These are phyloP conservation scores for Arge pagana DNA, from an alignment of 2,888 invertebrate genomes.

Conservation along the genomic window DNA sequence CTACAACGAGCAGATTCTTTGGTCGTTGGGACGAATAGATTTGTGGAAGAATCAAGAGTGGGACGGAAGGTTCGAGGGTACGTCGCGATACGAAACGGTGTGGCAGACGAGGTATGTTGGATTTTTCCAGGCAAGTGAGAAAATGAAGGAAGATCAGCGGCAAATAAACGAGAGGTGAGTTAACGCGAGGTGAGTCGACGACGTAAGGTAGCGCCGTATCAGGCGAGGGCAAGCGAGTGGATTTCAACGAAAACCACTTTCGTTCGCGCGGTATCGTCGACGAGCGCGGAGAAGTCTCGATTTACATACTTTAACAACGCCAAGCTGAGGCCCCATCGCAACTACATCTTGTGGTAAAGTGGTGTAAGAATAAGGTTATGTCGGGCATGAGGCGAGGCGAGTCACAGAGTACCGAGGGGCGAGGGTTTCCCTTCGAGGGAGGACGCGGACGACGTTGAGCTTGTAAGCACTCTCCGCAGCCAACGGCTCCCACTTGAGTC, in stretches of 20 bases:
- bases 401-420: too few relatives aligned
- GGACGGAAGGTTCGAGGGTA: too few relatives aligned
- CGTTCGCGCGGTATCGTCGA: background rate
- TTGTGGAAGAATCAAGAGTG: too few relatives aligned
- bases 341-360: conserved; percentile 52
- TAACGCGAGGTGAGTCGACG: background rate
- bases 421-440: conserved; percentile 27
- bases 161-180: background rate
- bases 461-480: conserved; percentile 49
- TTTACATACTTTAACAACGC: conserved; percentile 15
- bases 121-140: too few relatives aligned
- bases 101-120: too few relatives aligned
- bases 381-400: background rate
- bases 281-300: conserved; percentile 8
- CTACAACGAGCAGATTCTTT: too few relatives aligned
- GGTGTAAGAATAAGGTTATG: conserved; percentile 57
- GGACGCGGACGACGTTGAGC: conserved; percentile 44
- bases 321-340: background rate
- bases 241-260: conserved; percentile 4
- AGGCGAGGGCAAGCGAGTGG: background rate
- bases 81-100: too few relatives aligned
- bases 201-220: background rate
- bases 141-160: background rate
- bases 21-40: too few relatives aligned
- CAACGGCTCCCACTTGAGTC: conserved; percentile 51